Percentiles rank a stretch among this genome's conserved stretches.
These are phyloP conservation scores for Atherinomorus stipes DNA, from an alignment of 2,113 vertebrate species.

Conservation along the genomic window DNA sequence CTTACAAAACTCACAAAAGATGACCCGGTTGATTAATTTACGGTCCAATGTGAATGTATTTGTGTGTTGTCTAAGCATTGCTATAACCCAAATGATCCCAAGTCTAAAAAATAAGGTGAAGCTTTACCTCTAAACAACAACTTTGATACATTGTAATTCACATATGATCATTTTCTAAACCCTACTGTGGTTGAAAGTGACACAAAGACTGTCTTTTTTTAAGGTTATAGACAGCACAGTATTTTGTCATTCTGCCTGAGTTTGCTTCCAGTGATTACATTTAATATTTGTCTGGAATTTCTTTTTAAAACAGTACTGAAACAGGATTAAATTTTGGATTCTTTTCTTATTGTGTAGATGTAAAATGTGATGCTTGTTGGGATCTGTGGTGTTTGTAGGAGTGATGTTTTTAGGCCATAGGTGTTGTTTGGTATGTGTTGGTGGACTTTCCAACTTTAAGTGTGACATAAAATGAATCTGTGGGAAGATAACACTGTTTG, in stretches of 20 bases:
- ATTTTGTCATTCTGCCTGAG: too few species aligned
- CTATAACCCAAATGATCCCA: too few species aligned
- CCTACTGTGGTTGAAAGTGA: not conserved
- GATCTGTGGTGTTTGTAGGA: slow-evolving; percentile 35
- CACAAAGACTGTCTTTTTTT: not conserved
- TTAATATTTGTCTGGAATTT: not conserved
- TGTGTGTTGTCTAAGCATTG: not conserved
- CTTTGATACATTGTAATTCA: too few species aligned
- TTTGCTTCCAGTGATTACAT: not conserved
- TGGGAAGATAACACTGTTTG: slow-evolving; percentile 39
- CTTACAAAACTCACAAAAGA: not conserved
- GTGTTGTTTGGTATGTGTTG: slow-evolving; percentile 52
- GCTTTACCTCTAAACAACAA: too few species aligned
- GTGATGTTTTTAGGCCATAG: slow-evolving; percentile 43
- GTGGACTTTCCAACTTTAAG: slow-evolving; percentile 41
- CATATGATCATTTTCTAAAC: too few species aligned
- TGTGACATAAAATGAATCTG: slow-evolving; percentile 50
- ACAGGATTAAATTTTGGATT: not conserved
- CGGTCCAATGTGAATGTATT: not conserved
- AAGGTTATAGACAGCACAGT: not conserved
- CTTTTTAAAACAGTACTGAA: slow-evolving; percentile 1
- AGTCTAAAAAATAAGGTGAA: too few species aligned
- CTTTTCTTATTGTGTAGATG: not conserved
- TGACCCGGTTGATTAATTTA: not conserved
- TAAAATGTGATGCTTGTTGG: not conserved